Evolutionary conservation across 2,888 invertebrate species (phyloP).

Genomic region (Aleiodes leptofemur): DNA sequence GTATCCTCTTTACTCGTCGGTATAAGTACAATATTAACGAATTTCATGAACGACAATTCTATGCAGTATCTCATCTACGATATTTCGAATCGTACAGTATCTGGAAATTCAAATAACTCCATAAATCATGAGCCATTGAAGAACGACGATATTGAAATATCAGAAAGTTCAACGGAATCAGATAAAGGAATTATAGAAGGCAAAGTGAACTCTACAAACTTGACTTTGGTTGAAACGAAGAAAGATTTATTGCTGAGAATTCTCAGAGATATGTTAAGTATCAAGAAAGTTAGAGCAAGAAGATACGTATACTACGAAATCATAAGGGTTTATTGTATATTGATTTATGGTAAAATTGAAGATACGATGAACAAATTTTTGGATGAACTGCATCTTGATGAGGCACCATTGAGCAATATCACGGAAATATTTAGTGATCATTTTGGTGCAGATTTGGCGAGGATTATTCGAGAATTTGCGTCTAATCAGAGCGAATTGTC

Average conservation of each 20-base stretch:
- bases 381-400: neutral
- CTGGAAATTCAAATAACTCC: neutral
- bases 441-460: conserved; percentile 20
- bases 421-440: conserved; percentile 6
- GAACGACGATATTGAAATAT: neutral
- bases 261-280: conserved; percentile 41
- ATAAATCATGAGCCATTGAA: neutral
- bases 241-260: conserved; percentile 40
- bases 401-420: conserved; percentile 10
- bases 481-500: conserved; percentile 6
- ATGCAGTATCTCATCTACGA: conserved; percentile 24
- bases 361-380: neutral
- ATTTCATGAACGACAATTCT: conserved; percentile 32
- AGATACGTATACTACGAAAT: conserved; percentile 46
- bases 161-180: neutral
- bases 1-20: conserved; percentile 16
- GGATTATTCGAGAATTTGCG: conserved; percentile 7
- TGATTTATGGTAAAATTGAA: conserved; percentile 34
- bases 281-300: conserved; percentile 43
- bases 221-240: conserved; percentile 9
- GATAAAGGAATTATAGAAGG: neutral
- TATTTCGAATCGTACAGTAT: neutral
- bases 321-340: conserved; percentile 44
- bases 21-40: conserved; percentile 31
- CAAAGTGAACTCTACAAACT: neutral